Evolutionary conservation across 37 sponge, comb jelly and placozoan species (phyloP).

Genomic region (Dysidea cf. avara): DNA sequence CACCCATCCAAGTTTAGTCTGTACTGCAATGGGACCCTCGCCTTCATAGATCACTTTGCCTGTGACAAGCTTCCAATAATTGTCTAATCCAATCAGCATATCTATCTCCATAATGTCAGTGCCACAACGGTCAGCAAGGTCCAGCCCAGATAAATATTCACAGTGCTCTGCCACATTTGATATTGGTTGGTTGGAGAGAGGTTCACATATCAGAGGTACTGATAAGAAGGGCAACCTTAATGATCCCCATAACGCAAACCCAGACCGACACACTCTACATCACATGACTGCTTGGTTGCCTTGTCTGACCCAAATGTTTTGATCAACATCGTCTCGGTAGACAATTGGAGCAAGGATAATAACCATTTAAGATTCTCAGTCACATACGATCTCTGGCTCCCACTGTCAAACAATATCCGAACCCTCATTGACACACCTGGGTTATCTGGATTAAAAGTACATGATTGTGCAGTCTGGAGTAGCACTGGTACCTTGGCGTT

Average conservation of each 20-base stretch:
- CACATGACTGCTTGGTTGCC: not conserved
- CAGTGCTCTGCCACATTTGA: slow-evolving; percentile 2
- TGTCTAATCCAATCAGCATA: too few relatives aligned
- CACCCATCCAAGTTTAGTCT: slow-evolving; percentile 36
- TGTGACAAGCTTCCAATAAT: too few relatives aligned
- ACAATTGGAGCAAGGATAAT: not conserved
- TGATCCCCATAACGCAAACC: not conserved
- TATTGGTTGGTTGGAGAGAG: slow-evolving; percentile 17
- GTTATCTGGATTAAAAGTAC: slow-evolving; percentile 4
- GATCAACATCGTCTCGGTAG: not conserved
- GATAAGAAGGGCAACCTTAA: not conserved
- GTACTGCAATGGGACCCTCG: slow-evolving; percentile 8
- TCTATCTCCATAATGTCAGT: too few relatives aligned
- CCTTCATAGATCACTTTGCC: not conserved
- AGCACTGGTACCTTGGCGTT: not conserved
- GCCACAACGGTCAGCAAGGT: slow-evolving; percentile 17
- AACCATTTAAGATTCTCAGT: not conserved
- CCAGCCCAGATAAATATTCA: slow-evolving; percentile 4
- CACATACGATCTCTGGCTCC: too few relatives aligned
- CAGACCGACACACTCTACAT: slow-evolving; percentile 13
- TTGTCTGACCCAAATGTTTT: slow-evolving; percentile 13
- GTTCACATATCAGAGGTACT: slow-evolving; percentile 37
- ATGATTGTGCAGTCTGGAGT: slow-evolving; percentile 32
- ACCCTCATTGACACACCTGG: not conserved
- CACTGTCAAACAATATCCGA: too few relatives aligned